Base-by-base conservation (phyloP, 2,888 invertebrate genomes). In the Xanthostigma xanthostigma region DNA sequence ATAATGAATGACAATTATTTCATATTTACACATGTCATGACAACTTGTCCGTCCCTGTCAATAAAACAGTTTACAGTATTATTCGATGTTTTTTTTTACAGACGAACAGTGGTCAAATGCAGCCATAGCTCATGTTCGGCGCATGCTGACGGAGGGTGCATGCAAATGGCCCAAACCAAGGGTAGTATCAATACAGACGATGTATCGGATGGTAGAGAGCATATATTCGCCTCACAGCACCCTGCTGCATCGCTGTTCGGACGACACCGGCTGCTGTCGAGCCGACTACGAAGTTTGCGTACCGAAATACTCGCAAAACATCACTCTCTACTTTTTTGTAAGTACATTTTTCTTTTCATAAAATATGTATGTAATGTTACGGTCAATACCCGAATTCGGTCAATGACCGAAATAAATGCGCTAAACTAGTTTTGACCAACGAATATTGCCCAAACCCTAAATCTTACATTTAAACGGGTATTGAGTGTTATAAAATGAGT, bases 181-280 rank as follows among this genome's bases (percentile, higher is more conserved):
- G 55, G 79, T 91, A 61, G 74, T 90, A 46, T 76, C 79, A 43
- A 83, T 91, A 17, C 75, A 79, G 46, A 81, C 82, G 46, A 71
- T 79, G 33, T 38, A 45, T 52, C 81, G 83, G 0, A 77, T 80
- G 51, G 73, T 80, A 3, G 75, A 79, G 52, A 85, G 82, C 56
- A 74, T 77, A 14, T 92, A 89, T 69, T 73, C 81, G 59, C 93
- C 94, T 1, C 82, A 84, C 45, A 92, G 91, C 63, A 90, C 90
- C 12, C 77, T 86, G 46, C 70, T 94, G 46, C 85, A 92, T 63
- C 79, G 88, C 53, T 94, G 94, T 65, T 80, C 84, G 10, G 86
- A 88, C 56, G 88, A 89, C 66, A 81, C 87, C 14, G 92, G 92
- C 47, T 94, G 93, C 68, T 94, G 94, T 64, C 71, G 71, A 54